These are phyloP conservation scores for Aradophagus sp. DNA, from an alignment of 1,140 invertebrate genomes.

Conservation along the genomic window DNA sequence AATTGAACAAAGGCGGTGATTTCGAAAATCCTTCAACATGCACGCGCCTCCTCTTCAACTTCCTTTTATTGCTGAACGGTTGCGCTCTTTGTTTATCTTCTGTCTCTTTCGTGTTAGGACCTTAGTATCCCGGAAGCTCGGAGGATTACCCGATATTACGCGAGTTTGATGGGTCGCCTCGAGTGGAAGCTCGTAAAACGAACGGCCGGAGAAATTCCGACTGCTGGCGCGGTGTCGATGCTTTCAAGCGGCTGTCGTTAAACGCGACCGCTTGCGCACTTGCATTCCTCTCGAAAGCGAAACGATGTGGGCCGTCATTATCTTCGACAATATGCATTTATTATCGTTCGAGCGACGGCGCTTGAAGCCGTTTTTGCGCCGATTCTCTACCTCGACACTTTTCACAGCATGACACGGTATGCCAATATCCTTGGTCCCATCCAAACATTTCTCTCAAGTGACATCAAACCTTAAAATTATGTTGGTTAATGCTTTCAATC, in stretches of 20 bases:
- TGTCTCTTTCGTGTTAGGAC: conserved; percentile 39
- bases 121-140: conserved; percentile 39
- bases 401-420: conserved; percentile 20
- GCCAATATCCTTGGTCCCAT: conserved; percentile 18
- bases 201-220: conserved; percentile 40
- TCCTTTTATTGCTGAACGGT: conserved; percentile 28
- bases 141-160: conserved; percentile 57
- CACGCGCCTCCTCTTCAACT: conserved; percentile 10
- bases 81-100: conserved; percentile 25
- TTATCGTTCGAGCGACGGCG: conserved; percentile 30
- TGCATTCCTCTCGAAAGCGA: conserved; percentile 43
- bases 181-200: conserved; percentile 57
- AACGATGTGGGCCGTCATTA: conserved; percentile 48
- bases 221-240: conserved; percentile 37
- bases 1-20: conserved; percentile 23
- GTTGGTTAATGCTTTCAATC: too few relatives aligned
- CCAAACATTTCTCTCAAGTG: conserved; percentile 22
- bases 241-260: conserved; percentile 50
- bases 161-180: conserved; percentile 54
- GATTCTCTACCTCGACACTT: conserved; percentile 14
- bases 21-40: conserved; percentile 32
- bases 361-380: conserved; percentile 15
- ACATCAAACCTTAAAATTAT: too few relatives aligned
- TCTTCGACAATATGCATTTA: conserved; percentile 50
- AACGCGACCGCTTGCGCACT: conserved; percentile 27